Base-by-base conservation (phyloP, 1,140 invertebrate genomes). In the Eriocheir sinensis region DNA sequence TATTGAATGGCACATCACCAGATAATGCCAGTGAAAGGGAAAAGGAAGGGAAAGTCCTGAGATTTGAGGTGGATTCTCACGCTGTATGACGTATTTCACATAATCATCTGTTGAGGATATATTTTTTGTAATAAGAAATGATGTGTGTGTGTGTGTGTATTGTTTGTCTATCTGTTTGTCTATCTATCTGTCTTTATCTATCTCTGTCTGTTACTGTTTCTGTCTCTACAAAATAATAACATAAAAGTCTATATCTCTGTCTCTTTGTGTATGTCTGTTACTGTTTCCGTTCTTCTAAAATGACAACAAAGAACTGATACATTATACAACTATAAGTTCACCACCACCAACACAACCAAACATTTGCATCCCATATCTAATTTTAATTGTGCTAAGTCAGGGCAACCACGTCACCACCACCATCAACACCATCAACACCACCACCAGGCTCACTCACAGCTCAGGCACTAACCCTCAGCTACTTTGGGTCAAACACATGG, bases 311-410 rank as follows among this genome's bases (percentile, higher is more conserved):
- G 21, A n/a, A n/a, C 27, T 72, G 1, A 72, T n/a, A 72, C 27
- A n/a, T 72, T 72, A 6, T 72, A n/a, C 27, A n/a, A n/a, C 21
- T 1, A n/a, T 1, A 21, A n/a, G 21, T 72, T 72, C n/a, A n/a
- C n/a, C n/a, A n/a, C n/a, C 60, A 72, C 27, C 27, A 21, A n/a
- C 60, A 72, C 60, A 72, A 4, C 27, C n/a, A 72, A 72, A n/a
- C 60, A 72, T 72, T 72, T 72, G 21, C 60, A 72, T 72, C 60
- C n/a, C 60, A 72, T 72, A n/a, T 72, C 60, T 72, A 6, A 72
- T 72, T 72, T n/a, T 72, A 72, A 72, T 72, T n/a, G 21, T 72
- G 60, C 60, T 72, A 21, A n/a, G 60, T 72, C 60, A 72, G n/a
- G n/a, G n/a, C n/a, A n/a, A n/a, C n/a, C n/a, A n/a, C n/a, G n/a